Evolutionary conservation across 2,797 vertebrate genomes (phyloP), one percentile per base, ranked within the genome.

Genomic region (Manis javanica): DNA sequence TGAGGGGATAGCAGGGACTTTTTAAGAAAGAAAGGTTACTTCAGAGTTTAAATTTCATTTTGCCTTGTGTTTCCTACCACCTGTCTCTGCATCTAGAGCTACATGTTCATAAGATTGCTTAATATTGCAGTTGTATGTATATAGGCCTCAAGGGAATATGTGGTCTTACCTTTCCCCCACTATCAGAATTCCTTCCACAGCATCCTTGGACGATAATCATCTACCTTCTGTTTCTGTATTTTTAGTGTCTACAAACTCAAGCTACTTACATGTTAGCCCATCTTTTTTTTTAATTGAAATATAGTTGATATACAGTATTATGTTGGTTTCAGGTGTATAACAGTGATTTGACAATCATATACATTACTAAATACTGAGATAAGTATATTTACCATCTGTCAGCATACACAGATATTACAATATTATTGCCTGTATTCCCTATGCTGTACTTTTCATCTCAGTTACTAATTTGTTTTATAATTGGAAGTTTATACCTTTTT

Each of bases 11-110:
- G 85, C 61, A 83, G 57, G 63, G 63, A 61, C 55, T 77, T 95
- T 89, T 86, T 85, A 85, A 87, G 66, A 82, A 66, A 66, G 82
- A 68, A 57, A 46, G 29, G 59, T 64, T 68, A 93, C 74, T 78
- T 57, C 19, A 26, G 57, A 19, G 26, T 64, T 15, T 92, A 81
- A 14, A 21, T 94, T 94, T 31, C 15, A 19, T 82, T 68, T 86
- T 57, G 68, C 74, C 18, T 66, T 46, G 29, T 42, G 23, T 91
- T 53, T 93, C 64, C n/a, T 49, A 39, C 11, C 11, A 29, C 23
- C 74, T 91, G 61, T 23, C 49, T 90, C 39, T 81, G 39, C 39
- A 37, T 7, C 18, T 51, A 77, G n/a, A 86, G 29, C 24, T 66
- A 0, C 49, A 2, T 42, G 21, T 55, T 79, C 26, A 12, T 31